Evolutionary conservation across 2,113 vertebrate genomes (phyloP), one percentile per base, ranked within the genome.

Genomic region (Grus americana): DNA sequence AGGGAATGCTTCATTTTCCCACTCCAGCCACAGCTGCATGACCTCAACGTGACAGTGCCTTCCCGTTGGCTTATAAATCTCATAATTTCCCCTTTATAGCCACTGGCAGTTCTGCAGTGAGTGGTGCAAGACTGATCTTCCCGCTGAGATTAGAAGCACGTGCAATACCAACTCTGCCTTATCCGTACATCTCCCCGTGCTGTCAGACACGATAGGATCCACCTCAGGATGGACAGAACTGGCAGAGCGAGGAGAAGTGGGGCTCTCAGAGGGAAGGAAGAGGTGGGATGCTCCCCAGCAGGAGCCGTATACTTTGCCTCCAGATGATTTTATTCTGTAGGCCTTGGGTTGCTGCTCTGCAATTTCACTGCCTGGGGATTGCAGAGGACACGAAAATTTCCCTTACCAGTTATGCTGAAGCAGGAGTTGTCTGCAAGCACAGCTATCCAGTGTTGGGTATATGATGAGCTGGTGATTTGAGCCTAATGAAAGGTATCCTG

Each of bases 81-180:
- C 36, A 16, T 27, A 0, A 46, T 66, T 78, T 80, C 24, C 14
- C 36, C 63, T 24, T 36, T 29, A 62, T 17, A 36, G 46, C 18
- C 50, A 14, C 68, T 62, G 67, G 22, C 27, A 61, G 40, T n/a
- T 79, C 66, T 58, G 46, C 4, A 2, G 49, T 44, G 54, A 82
- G 88, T 2, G 32, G 32, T 40, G 73, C 46, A 75, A 76, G 36
- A 12, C 58, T 29, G 46, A 42, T 66, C 12, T 73, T 71, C 58
- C 68, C 14, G 1, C 13, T 4, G 65, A 86, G 72, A 58, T n/a
- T 2, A 4, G 5, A 62, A 0, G 1, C 0, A 0, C 0, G 0
- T 24, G 32, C 0, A 0, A 66, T 32, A 50, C 2, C 0, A 0
- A 2, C 23, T n/a, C 70, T 23, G 54, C 1, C 6, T 6, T 49